Evolutionary conservation across 1,140 invertebrate species (phyloP).

Genomic region (Coelopa frigida): DNA sequence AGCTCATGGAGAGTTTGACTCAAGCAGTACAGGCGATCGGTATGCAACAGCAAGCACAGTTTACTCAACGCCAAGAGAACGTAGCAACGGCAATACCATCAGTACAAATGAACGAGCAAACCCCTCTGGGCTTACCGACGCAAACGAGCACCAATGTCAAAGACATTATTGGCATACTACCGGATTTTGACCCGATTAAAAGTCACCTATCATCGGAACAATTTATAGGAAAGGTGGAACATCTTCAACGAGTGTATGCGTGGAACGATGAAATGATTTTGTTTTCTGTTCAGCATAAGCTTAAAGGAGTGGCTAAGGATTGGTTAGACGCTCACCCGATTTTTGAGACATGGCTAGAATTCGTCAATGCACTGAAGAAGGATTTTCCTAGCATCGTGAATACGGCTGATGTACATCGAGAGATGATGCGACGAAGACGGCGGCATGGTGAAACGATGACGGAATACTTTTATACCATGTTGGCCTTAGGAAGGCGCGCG

Average conservation of each 20-base stretch:
- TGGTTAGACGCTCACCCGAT: slow-evolving; percentile 3
- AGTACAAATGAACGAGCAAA: no score
- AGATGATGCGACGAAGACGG: neutral
- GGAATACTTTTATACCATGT: slow-evolving; percentile 6
- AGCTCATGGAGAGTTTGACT: no score
- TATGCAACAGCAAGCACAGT: no score
- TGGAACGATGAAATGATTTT: neutral
- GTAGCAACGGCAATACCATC: no score
- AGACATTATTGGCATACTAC: no score
- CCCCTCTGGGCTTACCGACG: no score
- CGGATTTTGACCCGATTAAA: slow-evolving; percentile 6
- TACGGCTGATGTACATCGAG: neutral
- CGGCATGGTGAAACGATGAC: neutral
- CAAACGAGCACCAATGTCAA: no score
- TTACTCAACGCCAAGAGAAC: no score
- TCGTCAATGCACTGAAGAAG: neutral
- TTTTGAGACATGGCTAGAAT: slow-evolving; percentile 4
- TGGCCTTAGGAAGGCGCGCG: neutral
- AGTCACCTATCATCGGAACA: neutral
- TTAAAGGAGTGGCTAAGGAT: neutral
- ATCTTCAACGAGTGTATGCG: neutral
- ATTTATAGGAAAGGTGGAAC: slow-evolving; percentile 1
- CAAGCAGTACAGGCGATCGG: no score
- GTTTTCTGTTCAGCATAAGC: neutral
- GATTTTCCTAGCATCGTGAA: slow-evolving; percentile 1